phyloP scores from a whole-genome alignment of 2,797 vertebrate species.

The Eurystomus glaucurus region DNA sequence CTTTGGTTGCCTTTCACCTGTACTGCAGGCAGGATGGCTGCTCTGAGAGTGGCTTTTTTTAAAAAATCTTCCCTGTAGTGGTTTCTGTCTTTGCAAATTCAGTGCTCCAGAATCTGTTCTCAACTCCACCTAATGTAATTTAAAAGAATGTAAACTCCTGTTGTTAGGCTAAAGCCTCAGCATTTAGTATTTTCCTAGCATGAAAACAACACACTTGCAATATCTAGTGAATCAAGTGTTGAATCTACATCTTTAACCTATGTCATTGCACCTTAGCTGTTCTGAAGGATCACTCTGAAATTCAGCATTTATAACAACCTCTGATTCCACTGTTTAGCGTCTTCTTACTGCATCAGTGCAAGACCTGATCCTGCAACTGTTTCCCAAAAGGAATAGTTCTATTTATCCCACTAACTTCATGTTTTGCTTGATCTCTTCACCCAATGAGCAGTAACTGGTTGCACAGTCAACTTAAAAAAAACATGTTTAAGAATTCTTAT shows the following conservation, averaged over 20 bases:
- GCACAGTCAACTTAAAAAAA: background rate
- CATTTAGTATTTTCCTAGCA: background rate
- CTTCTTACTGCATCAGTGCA: background rate
- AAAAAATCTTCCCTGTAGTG: background rate
- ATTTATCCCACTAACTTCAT: background rate
- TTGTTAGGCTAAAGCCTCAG: background rate
- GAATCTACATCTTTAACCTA: background rate
- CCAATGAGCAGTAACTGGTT: background rate
- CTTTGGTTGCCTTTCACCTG: background rate
- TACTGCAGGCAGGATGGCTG: background rate
- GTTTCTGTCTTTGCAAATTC: background rate
- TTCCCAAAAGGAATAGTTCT: background rate
- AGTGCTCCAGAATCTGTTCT: background rate
- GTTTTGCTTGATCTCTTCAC: background rate
- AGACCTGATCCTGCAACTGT: background rate
- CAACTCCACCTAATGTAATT: background rate
- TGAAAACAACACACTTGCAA: background rate
- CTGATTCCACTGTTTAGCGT: background rate
- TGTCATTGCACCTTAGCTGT: background rate
- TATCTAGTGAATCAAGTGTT: background rate
- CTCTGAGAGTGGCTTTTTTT: background rate
- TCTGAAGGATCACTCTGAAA: slow-evolving; percentile 21
- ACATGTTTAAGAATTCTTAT: background rate
- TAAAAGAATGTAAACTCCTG: background rate
- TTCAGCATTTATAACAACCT: background rate